A percentile compares a stretch with the other conserved stretches of the same genome.
Evolutionary conservation across 2,888 invertebrate genomes (phyloP).

Genomic region (Trilocha varians): DNA sequence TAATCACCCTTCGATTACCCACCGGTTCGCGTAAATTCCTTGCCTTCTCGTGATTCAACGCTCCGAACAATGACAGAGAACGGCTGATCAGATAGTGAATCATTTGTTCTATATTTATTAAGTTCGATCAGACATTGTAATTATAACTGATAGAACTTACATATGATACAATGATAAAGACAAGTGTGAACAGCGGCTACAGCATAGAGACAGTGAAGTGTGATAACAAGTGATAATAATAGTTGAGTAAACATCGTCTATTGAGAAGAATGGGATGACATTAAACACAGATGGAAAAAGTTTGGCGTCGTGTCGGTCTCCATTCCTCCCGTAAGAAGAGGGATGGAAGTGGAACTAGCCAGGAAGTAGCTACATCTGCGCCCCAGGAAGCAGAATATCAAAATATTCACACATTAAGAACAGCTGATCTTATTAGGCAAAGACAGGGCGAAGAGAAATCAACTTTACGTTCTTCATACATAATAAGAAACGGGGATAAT

Average conservation of each 20-base stretch:
- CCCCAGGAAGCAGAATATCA: slow-evolving; percentile 66
- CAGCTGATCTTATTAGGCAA: slow-evolving; percentile 68
- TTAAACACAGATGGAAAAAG: slow-evolving; percentile 69
- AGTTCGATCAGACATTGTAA: slow-evolving; percentile 21
- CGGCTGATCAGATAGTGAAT: slow-evolving; percentile 47
- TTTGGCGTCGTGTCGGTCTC: slow-evolving; percentile 72
- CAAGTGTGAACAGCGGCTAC: background rate
- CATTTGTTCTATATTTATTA: slow-evolving; percentile 28
- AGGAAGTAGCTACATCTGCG: slow-evolving; percentile 46
- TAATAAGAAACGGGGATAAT: slow-evolving; percentile 68
- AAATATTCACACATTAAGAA: slow-evolving; percentile 65
- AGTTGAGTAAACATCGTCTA: slow-evolving; percentile 4
- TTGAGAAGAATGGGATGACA: slow-evolving; percentile 63
- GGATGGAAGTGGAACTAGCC: slow-evolving; percentile 69
- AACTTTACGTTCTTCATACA: slow-evolving; percentile 64
- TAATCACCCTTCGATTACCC: slow-evolving; percentile 8
- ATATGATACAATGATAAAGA: background rate
- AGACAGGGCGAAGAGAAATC: slow-evolving; percentile 67
- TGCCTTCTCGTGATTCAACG: slow-evolving; percentile 18
- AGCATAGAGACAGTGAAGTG: background rate
- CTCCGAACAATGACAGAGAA: slow-evolving; percentile 48
- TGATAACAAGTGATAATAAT: background rate
- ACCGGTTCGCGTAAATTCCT: slow-evolving; percentile 5
- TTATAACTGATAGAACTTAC: slow-evolving; percentile 13
- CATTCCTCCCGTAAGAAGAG: slow-evolving; percentile 73